Base-by-base conservation (phyloP, 2,113 vertebrate genomes). In the Periophthalmodon schlosseri region DNA sequence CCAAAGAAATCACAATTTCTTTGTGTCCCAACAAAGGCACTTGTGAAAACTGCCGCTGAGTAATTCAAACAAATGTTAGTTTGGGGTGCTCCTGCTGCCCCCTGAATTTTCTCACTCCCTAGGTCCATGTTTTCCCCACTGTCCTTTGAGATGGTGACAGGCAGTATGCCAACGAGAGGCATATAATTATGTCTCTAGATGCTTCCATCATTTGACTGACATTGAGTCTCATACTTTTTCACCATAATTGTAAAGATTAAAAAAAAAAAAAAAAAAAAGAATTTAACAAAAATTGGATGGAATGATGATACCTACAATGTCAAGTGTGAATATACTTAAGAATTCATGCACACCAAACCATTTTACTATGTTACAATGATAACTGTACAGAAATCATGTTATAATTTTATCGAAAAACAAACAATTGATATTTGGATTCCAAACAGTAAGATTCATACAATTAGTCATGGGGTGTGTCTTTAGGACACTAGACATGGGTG, bases 41-140 rank as follows among this genome's bases (percentile, higher is more conserved):
- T 80, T 74, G 81, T 2, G 60, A 74, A 70, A 82, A 78, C 74
- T 84, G 86, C 87, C 80, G 84, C 88, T 86, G 85, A 89, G 81
- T 88, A 92, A 85, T 89, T 90, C 91, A 84, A 84, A 87, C 84
- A 85, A 83, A 89, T 91, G 84, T 90, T 90, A 89, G 88, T 87
- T 85, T 87, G 86, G 90, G 87, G 88, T 80, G 77, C 79, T 79
- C 86, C 86, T 87, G 89, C 90, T 90, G 87, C 86, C 90, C 89
- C 82, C 80, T 80, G 80, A 90, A 86, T 85, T 74, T 71, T 82
- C 79, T 83, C 79, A 78, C 83, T 80, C 77, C 74, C 73, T 60
- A 68, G 16, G 56, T 58, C 49, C 76, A 34, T 28, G 16, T 85
- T 84, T 89, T 81, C 82, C 57, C 82, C 70, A 71, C 50, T 86